phyloP scores from a whole-genome alignment of 2,797 vertebrate species.

The Chelon labrosus region DNA sequence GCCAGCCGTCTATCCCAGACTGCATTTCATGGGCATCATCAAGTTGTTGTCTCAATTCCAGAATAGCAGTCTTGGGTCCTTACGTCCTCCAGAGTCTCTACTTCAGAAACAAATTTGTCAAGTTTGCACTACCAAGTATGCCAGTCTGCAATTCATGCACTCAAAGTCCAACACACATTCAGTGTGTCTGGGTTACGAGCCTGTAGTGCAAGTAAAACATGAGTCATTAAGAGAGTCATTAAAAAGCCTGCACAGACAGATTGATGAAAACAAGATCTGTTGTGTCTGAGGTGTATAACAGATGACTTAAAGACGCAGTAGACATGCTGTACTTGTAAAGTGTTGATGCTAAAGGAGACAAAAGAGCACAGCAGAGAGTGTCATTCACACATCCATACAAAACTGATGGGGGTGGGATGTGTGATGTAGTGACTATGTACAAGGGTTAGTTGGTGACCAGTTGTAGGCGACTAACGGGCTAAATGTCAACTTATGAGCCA shows the following conservation, averaged over 20 bases:
- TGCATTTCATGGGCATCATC: too few species aligned
- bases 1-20: too few species aligned
- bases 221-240: background rate
- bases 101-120: too few species aligned
- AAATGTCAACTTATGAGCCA: too few species aligned
- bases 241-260: background rate
- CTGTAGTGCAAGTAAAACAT: background rate
- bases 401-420: background rate
- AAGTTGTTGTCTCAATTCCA: too few species aligned
- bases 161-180: too few species aligned
- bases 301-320: background rate
- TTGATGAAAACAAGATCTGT: background rate
- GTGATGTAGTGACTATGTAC: background rate
- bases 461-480: too few species aligned
- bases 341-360: background rate
- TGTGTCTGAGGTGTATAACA: background rate
- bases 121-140: too few species aligned
- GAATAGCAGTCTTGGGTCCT: too few species aligned
- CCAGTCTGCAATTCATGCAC: too few species aligned
- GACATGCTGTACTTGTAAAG: background rate
- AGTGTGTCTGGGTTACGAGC: background rate
- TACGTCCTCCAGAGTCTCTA: too few species aligned
- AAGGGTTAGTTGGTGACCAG: background rate
- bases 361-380: background rate
- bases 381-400: background rate